Conservation (phyloP, 2,113 vertebrate genomes). For the Mormyrus iriodes region DNA sequence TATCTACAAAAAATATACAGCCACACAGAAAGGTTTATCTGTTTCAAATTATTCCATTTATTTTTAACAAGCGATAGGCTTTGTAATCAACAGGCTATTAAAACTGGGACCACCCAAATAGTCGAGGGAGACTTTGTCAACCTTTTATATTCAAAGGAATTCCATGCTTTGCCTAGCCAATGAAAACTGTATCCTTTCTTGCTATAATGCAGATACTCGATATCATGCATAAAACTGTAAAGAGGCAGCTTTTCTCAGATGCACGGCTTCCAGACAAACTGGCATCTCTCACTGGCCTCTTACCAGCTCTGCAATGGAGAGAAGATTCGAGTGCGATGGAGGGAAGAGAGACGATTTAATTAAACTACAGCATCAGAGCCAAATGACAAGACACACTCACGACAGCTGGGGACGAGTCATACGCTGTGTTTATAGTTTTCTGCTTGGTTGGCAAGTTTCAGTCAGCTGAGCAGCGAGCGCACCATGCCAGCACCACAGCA, state of each 20-base stretch:
- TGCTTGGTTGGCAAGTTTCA: background rate
- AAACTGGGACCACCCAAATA: background rate
- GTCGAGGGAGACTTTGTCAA: background rate
- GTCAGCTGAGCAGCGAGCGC: background rate
- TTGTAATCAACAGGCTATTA: background rate
- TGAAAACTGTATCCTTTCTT: background rate
- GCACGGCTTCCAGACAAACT: background rate
- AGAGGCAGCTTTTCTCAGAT: background rate
- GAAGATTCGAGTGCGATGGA: background rate
- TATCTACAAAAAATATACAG: background rate
- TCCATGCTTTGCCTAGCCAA: background rate
- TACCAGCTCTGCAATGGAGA: background rate
- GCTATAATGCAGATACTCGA: background rate
- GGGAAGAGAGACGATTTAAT: background rate
- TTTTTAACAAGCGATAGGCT: background rate
- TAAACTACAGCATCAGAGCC: background rate
- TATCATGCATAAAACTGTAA: background rate
- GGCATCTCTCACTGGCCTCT: background rate
- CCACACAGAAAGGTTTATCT: background rate
- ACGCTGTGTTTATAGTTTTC: background rate
- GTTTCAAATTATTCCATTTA: background rate
- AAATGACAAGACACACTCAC: background rate
- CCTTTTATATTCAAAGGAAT: background rate
- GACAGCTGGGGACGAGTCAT: background rate
- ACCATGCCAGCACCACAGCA: background rate